Conservation (phyloP, 2,888 invertebrate species). For the Glaucopsyche alexis region DNA sequence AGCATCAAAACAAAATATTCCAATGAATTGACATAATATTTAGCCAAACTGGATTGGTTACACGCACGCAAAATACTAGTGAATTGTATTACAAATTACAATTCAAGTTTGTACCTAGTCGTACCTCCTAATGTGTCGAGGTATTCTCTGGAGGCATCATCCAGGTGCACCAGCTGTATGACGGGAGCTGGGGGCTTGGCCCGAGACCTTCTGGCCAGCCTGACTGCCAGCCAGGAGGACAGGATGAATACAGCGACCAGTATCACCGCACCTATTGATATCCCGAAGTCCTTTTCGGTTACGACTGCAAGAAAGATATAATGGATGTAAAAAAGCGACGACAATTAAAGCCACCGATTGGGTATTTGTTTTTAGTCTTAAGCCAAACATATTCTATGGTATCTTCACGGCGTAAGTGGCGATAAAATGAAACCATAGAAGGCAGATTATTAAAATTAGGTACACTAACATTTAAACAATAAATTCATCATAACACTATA, state of each 20-base stretch:
- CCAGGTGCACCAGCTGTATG: conserved; percentile 69
- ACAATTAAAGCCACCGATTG: background rate
- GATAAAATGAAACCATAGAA: no score
- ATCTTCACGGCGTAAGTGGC: no score
- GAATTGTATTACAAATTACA: background rate
- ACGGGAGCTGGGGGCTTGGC: conserved; percentile 60
- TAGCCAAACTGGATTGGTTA: no score
- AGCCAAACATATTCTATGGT: no score
- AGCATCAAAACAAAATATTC: no score
- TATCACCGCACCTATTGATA: conserved; percentile 64
- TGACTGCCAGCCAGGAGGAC: conserved; percentile 56
- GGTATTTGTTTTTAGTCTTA: no score
- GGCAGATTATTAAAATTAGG: no score
- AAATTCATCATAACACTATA: no score
- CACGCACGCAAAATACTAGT: background rate
- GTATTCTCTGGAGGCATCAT: conserved; percentile 68
- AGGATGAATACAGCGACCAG: conserved; percentile 61
- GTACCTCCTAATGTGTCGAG: conserved; percentile 66
- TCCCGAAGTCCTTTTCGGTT: conserved; percentile 66
- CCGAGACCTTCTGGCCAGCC: conserved; percentile 56
- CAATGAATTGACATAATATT: no score
- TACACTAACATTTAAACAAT: no score
- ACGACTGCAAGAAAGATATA: conserved; percentile 53
- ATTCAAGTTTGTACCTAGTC: conserved; percentile 28
- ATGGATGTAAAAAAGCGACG: background rate